Evolutionary conservation across 2,113 vertebrate species (phyloP), one percentile per base, ranked within the genome.

Genomic region (Microcebus murinus): DNA sequence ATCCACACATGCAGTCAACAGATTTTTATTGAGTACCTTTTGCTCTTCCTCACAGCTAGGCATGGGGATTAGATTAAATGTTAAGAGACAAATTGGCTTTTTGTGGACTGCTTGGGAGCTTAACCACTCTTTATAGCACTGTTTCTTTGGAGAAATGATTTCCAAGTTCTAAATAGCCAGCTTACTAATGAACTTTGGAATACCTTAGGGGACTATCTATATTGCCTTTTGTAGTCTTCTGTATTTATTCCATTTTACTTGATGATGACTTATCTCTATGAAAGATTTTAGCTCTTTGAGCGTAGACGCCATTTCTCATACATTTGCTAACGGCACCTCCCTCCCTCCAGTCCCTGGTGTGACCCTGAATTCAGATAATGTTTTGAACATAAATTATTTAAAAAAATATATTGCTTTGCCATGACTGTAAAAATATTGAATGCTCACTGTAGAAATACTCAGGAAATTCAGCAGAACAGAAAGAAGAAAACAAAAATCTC

Each of bases 171-270:
- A 61, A 95, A 67, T 34, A 92, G 74, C 90, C 83, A 79, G 29
- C 55, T 95, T 96, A 82, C 94, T 93, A 52, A 91, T 91, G 94
- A 95, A 68, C 83, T 90, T 74, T 31, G 79, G 65, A 84, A 61
- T 97, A 59, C 81, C 76, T 94, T 74, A 23, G 67, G 94, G 94
- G 71, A 55, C 74, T n/a, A 14, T 92, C 50, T 81, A 0, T 81
- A 20, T 25, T 86, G 65, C 59, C 34, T 61, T 71, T 76, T 73
- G 13, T 84, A 52, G 48, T 84, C 83, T 87, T 17, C 52, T 52
- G 3, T 86, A 76, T 94, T 89, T 88, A 52, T 85, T 90, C 67
- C 63, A 13, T 94, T 91, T 96, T 85, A 91, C 9, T 14, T 52
- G 86, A 29, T 11, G 34, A 45, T 73, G 81, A 93, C 61, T 93